Evolutionary conservation across 2,888 invertebrate genomes (phyloP).

Genomic region (Pelosia muscerda): DNA sequence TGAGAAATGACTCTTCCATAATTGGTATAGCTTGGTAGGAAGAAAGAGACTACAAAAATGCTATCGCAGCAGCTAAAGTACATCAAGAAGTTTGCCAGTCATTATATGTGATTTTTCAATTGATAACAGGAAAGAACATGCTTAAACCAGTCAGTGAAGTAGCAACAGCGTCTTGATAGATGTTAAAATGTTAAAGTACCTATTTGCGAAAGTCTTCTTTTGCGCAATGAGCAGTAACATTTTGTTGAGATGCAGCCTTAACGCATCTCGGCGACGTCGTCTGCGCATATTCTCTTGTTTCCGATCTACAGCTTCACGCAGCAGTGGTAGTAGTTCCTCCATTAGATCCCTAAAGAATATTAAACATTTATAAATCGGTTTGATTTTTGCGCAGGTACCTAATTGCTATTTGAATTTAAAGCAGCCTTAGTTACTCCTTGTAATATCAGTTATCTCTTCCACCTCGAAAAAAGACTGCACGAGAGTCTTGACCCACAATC

Average conservation of each 20-base stretch:
- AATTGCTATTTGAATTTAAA: too few species aligned
- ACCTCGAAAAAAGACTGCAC: too few species aligned
- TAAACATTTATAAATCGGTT: neutral
- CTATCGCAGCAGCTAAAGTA: too few species aligned
- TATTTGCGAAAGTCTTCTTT: slow-evolving; percentile 94
- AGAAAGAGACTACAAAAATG: too few species aligned
- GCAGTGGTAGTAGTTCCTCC: slow-evolving; percentile 96
- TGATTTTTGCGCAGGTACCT: too few species aligned
- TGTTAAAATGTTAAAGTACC: slow-evolving; percentile 76
- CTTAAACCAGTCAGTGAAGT: neutral
- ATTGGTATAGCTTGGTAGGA: too few species aligned
- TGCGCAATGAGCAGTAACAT: slow-evolving; percentile 97
- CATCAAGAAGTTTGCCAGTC: too few species aligned
- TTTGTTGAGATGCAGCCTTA: slow-evolving; percentile 96
- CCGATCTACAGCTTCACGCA: slow-evolving; percentile 98
- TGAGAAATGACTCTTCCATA: too few species aligned
- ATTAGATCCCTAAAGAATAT: slow-evolving; percentile 93
- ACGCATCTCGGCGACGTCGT: slow-evolving; percentile 95
- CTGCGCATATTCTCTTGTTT: slow-evolving; percentile 99
- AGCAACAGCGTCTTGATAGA: neutral
- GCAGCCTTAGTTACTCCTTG: too few species aligned
- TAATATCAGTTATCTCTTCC: too few species aligned
- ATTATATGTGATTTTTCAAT: too few species aligned
- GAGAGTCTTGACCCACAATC: too few species aligned
- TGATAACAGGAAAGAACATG: neutral